Percentiles rank a stretch among this genome's conserved stretches.
These are phyloP conservation scores for Thaleichthys pacificus DNA, from an alignment of 2,797 vertebrate genomes.

Conservation along the genomic window DNA sequence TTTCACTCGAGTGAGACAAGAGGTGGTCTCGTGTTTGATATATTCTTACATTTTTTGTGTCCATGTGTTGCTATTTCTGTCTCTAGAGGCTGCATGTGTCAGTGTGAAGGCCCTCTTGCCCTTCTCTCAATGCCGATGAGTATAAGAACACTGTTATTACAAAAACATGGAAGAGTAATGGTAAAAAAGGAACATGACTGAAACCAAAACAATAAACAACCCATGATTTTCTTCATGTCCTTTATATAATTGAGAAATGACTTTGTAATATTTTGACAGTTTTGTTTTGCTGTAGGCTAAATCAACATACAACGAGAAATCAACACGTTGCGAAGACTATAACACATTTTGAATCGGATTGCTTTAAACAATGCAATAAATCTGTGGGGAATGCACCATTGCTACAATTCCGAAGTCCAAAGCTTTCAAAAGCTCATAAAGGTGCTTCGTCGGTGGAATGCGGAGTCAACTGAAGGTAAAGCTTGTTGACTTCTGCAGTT, in stretches of 20 bases:
- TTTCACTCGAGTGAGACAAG: neutral
- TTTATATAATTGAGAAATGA: constrained; percentile 24
- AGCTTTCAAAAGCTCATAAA: constrained; percentile 45
- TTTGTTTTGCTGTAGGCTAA: constrained; percentile 2
- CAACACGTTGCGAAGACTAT: constrained; percentile 1
- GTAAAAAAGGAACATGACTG: constrained; percentile 15
- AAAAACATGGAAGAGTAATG: constrained; percentile 30
- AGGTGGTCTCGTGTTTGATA: neutral
- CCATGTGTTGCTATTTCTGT: constrained; percentile 51
- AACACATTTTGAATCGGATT: constrained; percentile 19
- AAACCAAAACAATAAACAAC: constrained; percentile 1
- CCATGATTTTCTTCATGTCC: constrained; percentile 9
- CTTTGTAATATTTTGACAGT: constrained; percentile 1
- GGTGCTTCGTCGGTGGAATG: constrained; percentile 41
- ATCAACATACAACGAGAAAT: neutral
- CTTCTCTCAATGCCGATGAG: constrained; percentile 44
- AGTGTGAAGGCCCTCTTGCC: constrained; percentile 55
- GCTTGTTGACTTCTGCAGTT: constrained; percentile 45
- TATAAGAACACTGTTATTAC: constrained; percentile 36
- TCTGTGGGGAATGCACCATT: neutral
- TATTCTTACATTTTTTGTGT: constrained; percentile 23
- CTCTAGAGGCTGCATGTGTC: constrained; percentile 45
- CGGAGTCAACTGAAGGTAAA: constrained; percentile 58
- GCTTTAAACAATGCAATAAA: neutral
- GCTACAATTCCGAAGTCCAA: constrained; percentile 11